These are phyloP conservation scores for Stenotaenia linearis DNA, from an alignment of 2,888 invertebrate genomes.

Conservation along the genomic window DNA sequence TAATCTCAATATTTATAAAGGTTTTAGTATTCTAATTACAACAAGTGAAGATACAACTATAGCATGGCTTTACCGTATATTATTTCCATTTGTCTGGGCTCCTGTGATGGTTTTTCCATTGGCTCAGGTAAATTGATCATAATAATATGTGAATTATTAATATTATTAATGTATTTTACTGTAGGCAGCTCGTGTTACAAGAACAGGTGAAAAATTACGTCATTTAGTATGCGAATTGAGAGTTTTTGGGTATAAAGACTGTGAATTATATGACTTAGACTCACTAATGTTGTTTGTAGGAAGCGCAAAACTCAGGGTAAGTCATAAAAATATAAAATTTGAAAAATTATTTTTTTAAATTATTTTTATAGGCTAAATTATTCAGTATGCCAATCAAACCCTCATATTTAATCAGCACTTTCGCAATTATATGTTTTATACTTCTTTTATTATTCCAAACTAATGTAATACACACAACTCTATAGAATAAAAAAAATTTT, in stretches of 20 bases:
- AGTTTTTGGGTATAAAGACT: constrained; percentile 47
- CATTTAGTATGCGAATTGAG: constrained; percentile 46
- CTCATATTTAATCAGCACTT: constrained; percentile 42
- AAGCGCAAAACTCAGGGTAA: constrained; percentile 44
- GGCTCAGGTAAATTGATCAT: constrained; percentile 43
- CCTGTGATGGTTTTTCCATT: constrained; percentile 44
- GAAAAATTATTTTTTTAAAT: neutral
- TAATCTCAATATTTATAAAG: no score
- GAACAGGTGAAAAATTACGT: constrained; percentile 44
- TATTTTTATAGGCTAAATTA: constrained; percentile 43
- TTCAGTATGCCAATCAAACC: constrained; percentile 45
- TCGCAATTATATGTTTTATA: constrained; percentile 41
- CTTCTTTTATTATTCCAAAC: constrained; percentile 44
- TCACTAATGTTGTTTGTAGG: constrained; percentile 46
- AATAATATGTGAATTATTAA: neutral
- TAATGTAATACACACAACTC: constrained; percentile 34
- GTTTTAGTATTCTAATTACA: constrained; percentile 43
- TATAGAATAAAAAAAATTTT: no score
- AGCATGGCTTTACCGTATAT: constrained; percentile 43
- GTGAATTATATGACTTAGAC: constrained; percentile 45
- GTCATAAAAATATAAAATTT: no score
- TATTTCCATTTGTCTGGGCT: constrained; percentile 44
- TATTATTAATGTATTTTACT: constrained; percentile 21
- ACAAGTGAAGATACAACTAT: constrained; percentile 41
- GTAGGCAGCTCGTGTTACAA: constrained; percentile 48